Base-by-base conservation (phyloP, 2,797 vertebrate genomes). In the Chelon labrosus region DNA sequence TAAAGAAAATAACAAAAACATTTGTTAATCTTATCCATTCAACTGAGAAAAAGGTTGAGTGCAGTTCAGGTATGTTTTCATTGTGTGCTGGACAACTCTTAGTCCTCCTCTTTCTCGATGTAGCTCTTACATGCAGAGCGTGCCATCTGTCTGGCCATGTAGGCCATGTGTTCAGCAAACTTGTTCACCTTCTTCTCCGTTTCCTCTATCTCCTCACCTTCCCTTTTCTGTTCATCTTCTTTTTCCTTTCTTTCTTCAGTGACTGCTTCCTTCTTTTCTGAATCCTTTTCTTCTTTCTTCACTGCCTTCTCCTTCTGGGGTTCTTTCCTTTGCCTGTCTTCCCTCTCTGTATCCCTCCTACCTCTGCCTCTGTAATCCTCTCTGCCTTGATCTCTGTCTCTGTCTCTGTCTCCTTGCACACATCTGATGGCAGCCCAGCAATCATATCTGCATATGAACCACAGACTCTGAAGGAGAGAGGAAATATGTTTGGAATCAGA, bases 61-160 rank as follows among this genome's bases (percentile, higher is more conserved):
- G n/a, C n/a, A n/a, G n/a, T n/a, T n/a, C n/a, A n/a, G n/a, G n/a
- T n/a, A n/a, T n/a, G n/a, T n/a, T n/a, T n/a, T n/a, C n/a, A n/a
- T n/a, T n/a, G n/a, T n/a, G 0, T 39, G 31, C 22, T 35, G 16
- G 3, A 11, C 19, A 7, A 16, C 14, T 12, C 19, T 92, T 89
- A 98, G 82, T 98, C 97, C 42, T 98, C 97, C 31, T 99, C 98
- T 61, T 94, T 96, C 82, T 99, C 98, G 0, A 99, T 92, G 14
- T 99, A 98, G 16, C 91, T 70, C 66, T 98, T 99, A 20, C n/a
- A n/a, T 47, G 93, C 79, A 0, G 95, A 95, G 2, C 98, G 96
- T 0, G 95, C 94, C 89, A 98, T 95, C 58, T 98, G 98, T 83
- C 98, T 91, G 7, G 97, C 96, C 89, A 99, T 83, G 79, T 96